Evolutionary conservation across 2,888 invertebrate species (phyloP).

Genomic region (Hirtodrosophila confusa): DNA sequence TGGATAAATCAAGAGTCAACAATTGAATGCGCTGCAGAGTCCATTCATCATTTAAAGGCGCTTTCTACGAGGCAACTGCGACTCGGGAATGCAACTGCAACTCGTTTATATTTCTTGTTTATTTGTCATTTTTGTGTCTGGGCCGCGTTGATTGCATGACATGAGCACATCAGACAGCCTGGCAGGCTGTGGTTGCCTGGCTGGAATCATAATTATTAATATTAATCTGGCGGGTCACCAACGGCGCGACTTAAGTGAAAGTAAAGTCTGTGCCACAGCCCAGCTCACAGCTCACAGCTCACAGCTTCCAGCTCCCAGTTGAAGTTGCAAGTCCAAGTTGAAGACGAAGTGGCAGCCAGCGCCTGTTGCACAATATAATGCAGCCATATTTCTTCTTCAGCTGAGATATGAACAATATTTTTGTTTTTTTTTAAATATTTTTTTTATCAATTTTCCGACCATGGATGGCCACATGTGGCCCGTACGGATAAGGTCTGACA

Average conservation of each 20-base stretch:
- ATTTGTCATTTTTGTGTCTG: conserved; percentile 46
- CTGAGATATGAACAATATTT: conserved; percentile 34
- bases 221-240: conserved; percentile 78
- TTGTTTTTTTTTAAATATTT: conserved; percentile 21
- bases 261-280: conserved; percentile 47
- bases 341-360: conserved; percentile 20
- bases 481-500: conserved; percentile 35
- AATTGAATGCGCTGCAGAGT: conserved; percentile 12
- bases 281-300: not conserved
- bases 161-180: conserved; percentile 67
- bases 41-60: conserved; percentile 31
- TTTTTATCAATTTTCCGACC: conserved; percentile 40
- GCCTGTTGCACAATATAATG: conserved; percentile 71
- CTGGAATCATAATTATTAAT: conserved; percentile 74
- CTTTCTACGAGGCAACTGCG: conserved; percentile 36
- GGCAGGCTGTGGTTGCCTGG: conserved; percentile 28
- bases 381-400: conserved; percentile 66
- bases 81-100: conserved; percentile 36
- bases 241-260: conserved; percentile 65
- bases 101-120: conserved; percentile 25
- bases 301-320: conserved; percentile 17
- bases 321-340: conserved; percentile 3
- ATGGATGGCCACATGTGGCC: conserved; percentile 62
- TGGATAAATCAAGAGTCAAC: conserved; percentile 3
- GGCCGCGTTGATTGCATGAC: conserved; percentile 72